Base-by-base conservation (phyloP, 2,113 vertebrate genomes). In the Elanus axillaris region DNA sequence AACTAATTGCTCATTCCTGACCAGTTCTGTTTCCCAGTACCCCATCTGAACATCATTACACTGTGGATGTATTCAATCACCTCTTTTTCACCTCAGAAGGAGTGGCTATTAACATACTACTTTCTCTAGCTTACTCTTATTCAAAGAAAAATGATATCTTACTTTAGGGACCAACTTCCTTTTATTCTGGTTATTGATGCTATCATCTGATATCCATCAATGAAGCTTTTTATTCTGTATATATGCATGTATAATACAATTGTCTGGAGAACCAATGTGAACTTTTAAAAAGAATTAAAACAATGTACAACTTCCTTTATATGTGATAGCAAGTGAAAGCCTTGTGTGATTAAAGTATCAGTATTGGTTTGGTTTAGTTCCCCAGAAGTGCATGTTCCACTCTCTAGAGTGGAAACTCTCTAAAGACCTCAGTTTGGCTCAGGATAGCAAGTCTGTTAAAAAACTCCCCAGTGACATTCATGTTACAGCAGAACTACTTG, bases 141-240 rank as follows among this genome's bases (percentile, higher is more conserved):
- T 87, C n/a, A 81, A 68, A 89, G 43, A 53, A 95, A 88, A 92
- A 63, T 11, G 86, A 47, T 48, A n/a, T 17, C 21, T 67, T 91
- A 62, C 91, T 52, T 56, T 29, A 53, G 76, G 43, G 83, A 89
- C 40, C 16, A 72, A 42, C 40, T 83, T 80, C 29, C n/a, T 68
- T 78, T 88, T 94, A 32, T 81, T 85, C 60, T 75, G 45, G 27
- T 64, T 92, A 62, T 74, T 89, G 60, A 72, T 85, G 55, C 25
- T 95, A 69, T 68, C 80, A 91, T 86, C 79, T 94, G 90, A 92
- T 95, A 94, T 56, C 69, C 86, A 89, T 85, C 45, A 94, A 40
- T 29, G 29, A 89, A 66, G 16, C 38, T 72, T 94, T 91, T 79
- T 63, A 60, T 72, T 87, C 43, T 85, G 20, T 47, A 22, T 47